Percentiles rank a stretch among this genome's conserved stretches.
Evolutionary conservation across 2,113 vertebrate genomes (phyloP).

Genomic region (Microcebus lehilahytsara): DNA sequence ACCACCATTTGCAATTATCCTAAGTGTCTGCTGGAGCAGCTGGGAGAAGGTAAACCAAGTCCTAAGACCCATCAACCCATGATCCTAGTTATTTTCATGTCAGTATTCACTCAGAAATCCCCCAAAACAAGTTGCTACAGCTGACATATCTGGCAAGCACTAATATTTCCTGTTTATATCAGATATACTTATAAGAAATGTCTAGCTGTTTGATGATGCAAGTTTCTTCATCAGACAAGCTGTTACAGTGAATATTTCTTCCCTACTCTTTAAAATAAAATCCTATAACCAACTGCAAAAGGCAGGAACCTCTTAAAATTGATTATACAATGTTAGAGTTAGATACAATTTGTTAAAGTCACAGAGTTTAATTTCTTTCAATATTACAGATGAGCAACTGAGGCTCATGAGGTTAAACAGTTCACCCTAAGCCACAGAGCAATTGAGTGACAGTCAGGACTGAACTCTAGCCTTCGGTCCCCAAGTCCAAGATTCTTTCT

Average conservation of each 20-base stretch:
- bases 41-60: not conserved
- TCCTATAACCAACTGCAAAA: not conserved
- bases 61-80: not conserved
- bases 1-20: not conserved
- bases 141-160: not conserved
- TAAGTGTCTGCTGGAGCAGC: not conserved
- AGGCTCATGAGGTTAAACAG: not conserved
- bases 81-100: not conserved
- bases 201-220: not conserved
- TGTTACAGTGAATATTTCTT: not conserved
- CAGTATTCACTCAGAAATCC: not conserved
- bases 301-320: not conserved
- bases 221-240: not conserved
- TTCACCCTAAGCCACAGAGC: not conserved
- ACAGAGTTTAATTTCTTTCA: not conserved
- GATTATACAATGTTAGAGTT: not conserved
- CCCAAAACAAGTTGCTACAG: not conserved
- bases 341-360: not conserved
- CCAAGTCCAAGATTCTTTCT: not conserved
- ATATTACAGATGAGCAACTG: slow-evolving; percentile 15
- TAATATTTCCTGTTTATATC: slow-evolving; percentile 2
- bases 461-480: not conserved
- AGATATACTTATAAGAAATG: not conserved
- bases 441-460: not conserved
- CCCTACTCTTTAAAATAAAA: slow-evolving; percentile 7